Conservation (phyloP, 2,888 invertebrate genomes). For the Heliconius aoede region DNA sequence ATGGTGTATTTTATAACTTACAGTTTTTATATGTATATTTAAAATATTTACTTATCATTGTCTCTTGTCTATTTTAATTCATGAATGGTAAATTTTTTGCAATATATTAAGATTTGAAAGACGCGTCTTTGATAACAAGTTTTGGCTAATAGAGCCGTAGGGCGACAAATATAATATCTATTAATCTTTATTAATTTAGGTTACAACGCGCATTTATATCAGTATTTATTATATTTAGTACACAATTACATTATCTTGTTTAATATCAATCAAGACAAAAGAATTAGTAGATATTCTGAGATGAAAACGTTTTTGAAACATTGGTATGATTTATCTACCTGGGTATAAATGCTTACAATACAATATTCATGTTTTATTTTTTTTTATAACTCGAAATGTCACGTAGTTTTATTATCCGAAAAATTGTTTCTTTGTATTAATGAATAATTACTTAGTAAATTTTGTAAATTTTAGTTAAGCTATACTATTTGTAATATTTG, state of each 20-base stretch:
- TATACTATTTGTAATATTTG: conserved; percentile 1
- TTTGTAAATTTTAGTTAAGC: too few species aligned
- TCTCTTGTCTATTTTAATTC: too few species aligned
- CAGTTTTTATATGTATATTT: background rate
- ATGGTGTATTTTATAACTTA: too few species aligned
- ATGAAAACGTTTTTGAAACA: background rate
- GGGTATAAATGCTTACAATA: background rate
- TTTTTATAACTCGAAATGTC: background rate
- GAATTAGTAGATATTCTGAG: background rate
- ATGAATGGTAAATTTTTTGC: too few species aligned
- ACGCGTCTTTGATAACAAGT: background rate
- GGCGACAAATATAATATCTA: background rate
- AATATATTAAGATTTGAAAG: background rate
- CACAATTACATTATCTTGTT: background rate
- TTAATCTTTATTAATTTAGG: background rate
- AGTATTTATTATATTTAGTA: background rate
- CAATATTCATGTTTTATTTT: background rate
- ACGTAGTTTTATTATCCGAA: too few species aligned
- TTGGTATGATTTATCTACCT: background rate
- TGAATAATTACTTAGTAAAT: too few species aligned
- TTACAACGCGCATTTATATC: background rate
- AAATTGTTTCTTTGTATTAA: too few species aligned
- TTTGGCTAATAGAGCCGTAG: background rate
- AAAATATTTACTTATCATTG: background rate
- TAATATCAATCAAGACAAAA: background rate